phyloP scores from a whole-genome alignment of 2,888 invertebrate species.

The Trichogramma dendrolimi region DNA sequence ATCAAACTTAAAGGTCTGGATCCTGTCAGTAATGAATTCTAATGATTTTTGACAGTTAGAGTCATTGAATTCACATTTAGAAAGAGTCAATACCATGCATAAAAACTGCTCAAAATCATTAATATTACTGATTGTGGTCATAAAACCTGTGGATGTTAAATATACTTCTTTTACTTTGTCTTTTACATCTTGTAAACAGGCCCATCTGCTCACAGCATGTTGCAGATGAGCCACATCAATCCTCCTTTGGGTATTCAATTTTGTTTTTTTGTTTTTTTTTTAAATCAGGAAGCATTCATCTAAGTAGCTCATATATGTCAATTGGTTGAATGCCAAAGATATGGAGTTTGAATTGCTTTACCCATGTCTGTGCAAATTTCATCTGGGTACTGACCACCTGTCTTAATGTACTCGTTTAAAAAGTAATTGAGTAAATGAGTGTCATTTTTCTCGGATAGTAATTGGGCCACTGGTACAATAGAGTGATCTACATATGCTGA shows the following conservation, averaged over 20 bases:
- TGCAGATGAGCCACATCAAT: slow-evolving; percentile 7
- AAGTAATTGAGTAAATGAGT: slow-evolving; percentile 22
- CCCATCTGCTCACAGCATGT: too few species aligned
- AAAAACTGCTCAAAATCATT: too few species aligned
- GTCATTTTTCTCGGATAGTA: slow-evolving; percentile 35
- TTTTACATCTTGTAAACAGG: too few species aligned
- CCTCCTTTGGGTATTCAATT: neutral
- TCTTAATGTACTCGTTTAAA: slow-evolving; percentile 29
- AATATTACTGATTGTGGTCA: too few species aligned
- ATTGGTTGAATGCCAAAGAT: slow-evolving; percentile 31
- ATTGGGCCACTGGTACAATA: slow-evolving; percentile 33
- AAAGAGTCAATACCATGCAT: too few species aligned
- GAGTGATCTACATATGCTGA: slow-evolving; percentile 24
- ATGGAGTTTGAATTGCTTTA: slow-evolving; percentile 31
- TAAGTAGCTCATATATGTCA: slow-evolving; percentile 24
- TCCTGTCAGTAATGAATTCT: too few species aligned
- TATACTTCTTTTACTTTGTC: too few species aligned
- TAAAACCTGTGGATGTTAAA: too few species aligned
- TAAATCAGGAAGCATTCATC: slow-evolving; percentile 22
- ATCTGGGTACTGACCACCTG: slow-evolving; percentile 27
- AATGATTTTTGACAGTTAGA: too few species aligned
- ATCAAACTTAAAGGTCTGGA: too few species aligned
- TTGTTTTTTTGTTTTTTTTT: neutral
- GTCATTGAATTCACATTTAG: too few species aligned
- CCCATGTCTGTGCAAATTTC: slow-evolving; percentile 31